Evolutionary conservation across 2,888 invertebrate genomes (phyloP), one percentile per base, ranked within the genome.

Genomic region (Sphaerophoria rueppellii): DNA sequence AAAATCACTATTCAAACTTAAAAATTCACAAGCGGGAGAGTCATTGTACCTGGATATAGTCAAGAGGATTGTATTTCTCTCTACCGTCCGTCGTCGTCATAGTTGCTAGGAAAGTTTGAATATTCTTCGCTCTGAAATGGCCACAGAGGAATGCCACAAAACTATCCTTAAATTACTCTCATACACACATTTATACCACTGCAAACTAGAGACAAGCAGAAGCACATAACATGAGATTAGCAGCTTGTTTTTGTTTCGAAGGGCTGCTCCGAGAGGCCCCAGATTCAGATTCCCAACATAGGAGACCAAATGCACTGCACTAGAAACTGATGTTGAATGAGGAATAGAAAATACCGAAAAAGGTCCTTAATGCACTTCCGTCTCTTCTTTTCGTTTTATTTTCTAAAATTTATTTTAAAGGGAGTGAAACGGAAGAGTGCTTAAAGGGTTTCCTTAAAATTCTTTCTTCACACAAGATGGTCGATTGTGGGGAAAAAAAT

Each of bases 61-160:
- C 35, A 16, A 7, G 1, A 9, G 37, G 7, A 65, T 40, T 69
- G 74, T 60, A 24, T 58, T 60, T 52, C 14, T 74, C 50, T 9
- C 57, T 58, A 67, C 43, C 43, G 11, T 50, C 35, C n/a, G 16
- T 4, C 52, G 24, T 24, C 54, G 58, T 58, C 43, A 40, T 43
- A 40, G 35, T 37, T 55, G 63, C 58, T 70, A 40, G 63, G 63
- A 67, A 83, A 83, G 75, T 80, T 80, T 67, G 48, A 72, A 74
- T 82, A 74, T 70, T 70, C 79, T 58, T 34, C 16, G 43, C 43
- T 32, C 40, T 50, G 54, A 83, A 65, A 54, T 54, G 67, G 52
- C 83, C 83, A 72, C 71, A 69, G 61, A 67, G 75, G 72, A 83
- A 79, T 79, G 71, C 83, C 83, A 79, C 83, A 83, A 72, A 72